Conservation (phyloP, 2,113 vertebrate genomes). For the Grus americana region DNA sequence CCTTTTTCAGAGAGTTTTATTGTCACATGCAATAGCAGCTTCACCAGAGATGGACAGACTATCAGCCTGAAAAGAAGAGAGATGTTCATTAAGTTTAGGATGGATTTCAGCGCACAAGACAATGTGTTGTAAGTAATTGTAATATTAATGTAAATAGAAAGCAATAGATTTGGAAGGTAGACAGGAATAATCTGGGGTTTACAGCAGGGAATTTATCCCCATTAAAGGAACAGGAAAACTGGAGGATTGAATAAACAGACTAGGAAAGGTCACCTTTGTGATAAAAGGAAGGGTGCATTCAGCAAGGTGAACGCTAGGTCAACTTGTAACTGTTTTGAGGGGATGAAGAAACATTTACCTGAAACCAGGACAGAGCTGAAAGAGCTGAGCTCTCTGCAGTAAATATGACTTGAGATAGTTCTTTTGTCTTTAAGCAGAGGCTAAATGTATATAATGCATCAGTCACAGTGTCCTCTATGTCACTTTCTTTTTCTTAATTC, state of each 20-base stretch:
- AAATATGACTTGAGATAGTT: background rate
- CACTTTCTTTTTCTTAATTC: background rate
- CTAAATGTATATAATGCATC: background rate
- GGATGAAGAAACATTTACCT: background rate
- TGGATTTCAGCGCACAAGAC: background rate
- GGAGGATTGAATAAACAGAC: background rate
- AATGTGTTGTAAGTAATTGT: background rate
- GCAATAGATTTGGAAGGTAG: background rate
- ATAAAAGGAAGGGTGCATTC: background rate
- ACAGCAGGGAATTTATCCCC: background rate
- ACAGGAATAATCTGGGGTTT: background rate
- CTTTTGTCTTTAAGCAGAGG: background rate
- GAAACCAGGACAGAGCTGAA: background rate
- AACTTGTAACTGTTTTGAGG: background rate
- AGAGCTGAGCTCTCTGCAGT: background rate
- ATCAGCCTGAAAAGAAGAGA: background rate
- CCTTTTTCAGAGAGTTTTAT: background rate
- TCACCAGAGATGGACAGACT: background rate
- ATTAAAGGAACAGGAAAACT: background rate
- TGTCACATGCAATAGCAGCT: background rate
- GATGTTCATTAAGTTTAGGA: background rate
- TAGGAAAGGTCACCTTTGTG: background rate
- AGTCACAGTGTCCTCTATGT: background rate
- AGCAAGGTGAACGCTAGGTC: background rate
- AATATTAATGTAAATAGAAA: background rate